Evolutionary conservation across 1,140 invertebrate species (phyloP), one percentile per base, ranked within the genome.

Genomic region (Drosophila grimshawi): DNA sequence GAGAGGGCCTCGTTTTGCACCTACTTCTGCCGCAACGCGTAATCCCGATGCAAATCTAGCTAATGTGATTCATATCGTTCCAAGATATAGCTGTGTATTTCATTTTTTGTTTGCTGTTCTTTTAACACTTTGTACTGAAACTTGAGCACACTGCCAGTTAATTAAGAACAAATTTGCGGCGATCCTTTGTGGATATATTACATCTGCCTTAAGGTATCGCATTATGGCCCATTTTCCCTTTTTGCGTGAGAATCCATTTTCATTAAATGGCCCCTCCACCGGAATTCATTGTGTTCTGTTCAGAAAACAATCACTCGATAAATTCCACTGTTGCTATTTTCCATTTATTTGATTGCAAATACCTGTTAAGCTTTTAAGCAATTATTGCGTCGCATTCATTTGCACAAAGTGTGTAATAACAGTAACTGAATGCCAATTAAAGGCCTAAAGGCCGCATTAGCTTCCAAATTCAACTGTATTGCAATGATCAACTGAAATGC

Each of bases 21-120:
- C 45, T 53, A 59, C 37, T 33, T 59, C 55, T 69, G 49, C 66
- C 27, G 65, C 74, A 74, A 73, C 60, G 69, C 70, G 68, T 85
- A 89, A 89, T 89, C 86, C 74, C 59, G 71, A 76, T 89, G 85
- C 80, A 85, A 81, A 89, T 90, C 85, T 89, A 7, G 43, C 82
- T 86, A 86, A 86, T 86, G 83, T 86, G 83, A 86, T 86, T 80
- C 76, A 19, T 80, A 86, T 86, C 82, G 8, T 39, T n/a, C 39
- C 29, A 32, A n/a, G 39, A 19, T 11, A 39, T 41, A 5, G 37
- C 39, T 43, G 5, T 45, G 6, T 32, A 32, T 29, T 41, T 39
- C 29, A 35, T 52, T 45, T 35, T 30, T 60, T 57, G 52, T 74
- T 57, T 65, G 66, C 69, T 76, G 80, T 56, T 72, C 71, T 76